Evolutionary conservation across 2,888 invertebrate species (phyloP).

Genomic region (Thecophora atra): DNA sequence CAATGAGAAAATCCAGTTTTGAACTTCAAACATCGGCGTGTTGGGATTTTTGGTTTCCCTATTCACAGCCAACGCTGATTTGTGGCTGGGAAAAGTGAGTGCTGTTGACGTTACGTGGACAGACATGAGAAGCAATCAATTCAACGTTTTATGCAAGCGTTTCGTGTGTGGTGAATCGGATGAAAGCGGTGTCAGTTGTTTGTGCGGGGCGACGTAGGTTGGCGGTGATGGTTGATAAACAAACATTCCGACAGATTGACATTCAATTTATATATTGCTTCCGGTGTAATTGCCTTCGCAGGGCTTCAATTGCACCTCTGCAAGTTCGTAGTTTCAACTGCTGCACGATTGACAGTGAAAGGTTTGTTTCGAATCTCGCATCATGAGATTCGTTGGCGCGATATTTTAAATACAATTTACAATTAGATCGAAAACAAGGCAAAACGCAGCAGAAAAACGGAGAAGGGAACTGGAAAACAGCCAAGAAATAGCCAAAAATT

Average conservation of each 20-base stretch:
- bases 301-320: constrained; percentile 37
- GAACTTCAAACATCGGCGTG: background rate
- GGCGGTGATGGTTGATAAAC: background rate
- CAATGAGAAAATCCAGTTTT: too few species aligned
- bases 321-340: constrained; percentile 11
- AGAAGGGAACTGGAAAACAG: too few species aligned
- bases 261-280: constrained; percentile 12
- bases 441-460: too few species aligned
- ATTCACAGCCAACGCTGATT: too few species aligned
- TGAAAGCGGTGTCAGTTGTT: too few species aligned
- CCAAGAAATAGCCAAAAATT: too few species aligned
- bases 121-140: constrained; percentile 55
- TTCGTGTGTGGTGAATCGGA: too few species aligned
- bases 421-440: too few species aligned
- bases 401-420: too few species aligned
- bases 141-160: constrained; percentile 47
- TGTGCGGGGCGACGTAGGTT: background rate
- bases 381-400: too few species aligned
- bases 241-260: background rate
- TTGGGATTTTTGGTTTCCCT: background rate
- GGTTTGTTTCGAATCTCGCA: too few species aligned
- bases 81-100: constrained; percentile 51
- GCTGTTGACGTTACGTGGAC: constrained; percentile 55
- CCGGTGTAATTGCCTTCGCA: constrained; percentile 35
- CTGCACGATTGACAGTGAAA: too few species aligned